Evolutionary conservation across 2,888 invertebrate species (phyloP), one percentile per base, ranked within the genome.

Genomic region (Himalopsyche tibetana): DNA sequence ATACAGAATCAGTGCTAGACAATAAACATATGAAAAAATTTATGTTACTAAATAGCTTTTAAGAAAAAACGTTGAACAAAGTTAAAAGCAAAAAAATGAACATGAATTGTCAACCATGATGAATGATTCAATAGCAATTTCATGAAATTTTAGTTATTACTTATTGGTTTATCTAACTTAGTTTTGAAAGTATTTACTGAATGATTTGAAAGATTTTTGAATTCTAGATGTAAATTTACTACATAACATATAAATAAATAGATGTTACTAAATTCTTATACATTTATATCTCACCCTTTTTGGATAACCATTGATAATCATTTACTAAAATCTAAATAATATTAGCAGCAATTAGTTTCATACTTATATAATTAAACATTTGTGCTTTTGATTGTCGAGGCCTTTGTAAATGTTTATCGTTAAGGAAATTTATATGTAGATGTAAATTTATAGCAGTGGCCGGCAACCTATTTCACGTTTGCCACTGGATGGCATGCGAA

Each of bases 301-400:
- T 38, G 0, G 28, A 28, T 74, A 36, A 80, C 45, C 42, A 45
- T n/a, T 28, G 28, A 28, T 74, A 36, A 80, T 80, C 42, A 45
- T n/a, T 19, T 80, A 38, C 36, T 42, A 19, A 4, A 6, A 80
- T 51, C 19, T 74, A 19, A 56, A 19, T 63, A 63, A 19, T 19
- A 5, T 19, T 38, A 36, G 69, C 74, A 12, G 74, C 74, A 38
- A 74, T 38, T 38, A 36, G 19, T 74, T 74, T 74, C 3, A 74
- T 74, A 36, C 28, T 74, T 28, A 38, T 38, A 63, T 63, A 63
- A 56, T 56, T 56, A n/a, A 56, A 63, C 42, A 40, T 42, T 38
- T 15, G 74, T 74, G 85, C 85, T 85, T 85, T 85, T 83, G 80
- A 85, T 56, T 85, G 83, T 69, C 8, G 82, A 82, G 82, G 85